These are phyloP conservation scores for Aethes cnicana DNA, from an alignment of 2,888 invertebrate genomes.

Conservation along the genomic window DNA sequence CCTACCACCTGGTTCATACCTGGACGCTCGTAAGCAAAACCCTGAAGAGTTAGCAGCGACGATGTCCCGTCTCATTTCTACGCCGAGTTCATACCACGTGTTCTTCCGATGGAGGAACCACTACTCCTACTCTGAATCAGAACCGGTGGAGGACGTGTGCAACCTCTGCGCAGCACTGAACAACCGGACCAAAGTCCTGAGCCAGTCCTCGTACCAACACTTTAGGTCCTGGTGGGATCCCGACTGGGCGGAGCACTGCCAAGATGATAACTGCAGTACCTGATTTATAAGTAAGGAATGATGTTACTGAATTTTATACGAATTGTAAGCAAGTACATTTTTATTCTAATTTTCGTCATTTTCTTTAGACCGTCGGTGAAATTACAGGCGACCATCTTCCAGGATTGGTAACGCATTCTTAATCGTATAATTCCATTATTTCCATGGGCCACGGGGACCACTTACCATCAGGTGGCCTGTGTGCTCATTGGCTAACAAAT, in stretches of 20 bases:
- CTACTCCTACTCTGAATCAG: slow-evolving; percentile 50
- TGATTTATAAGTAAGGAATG: not conserved
- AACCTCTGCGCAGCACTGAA: slow-evolving; percentile 58
- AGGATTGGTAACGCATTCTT: too few relatives aligned
- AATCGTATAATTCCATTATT: too few relatives aligned
- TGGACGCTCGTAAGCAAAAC: slow-evolving; percentile 48
- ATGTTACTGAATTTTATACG: too few relatives aligned
- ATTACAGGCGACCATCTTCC: too few relatives aligned
- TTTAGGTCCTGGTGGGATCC: slow-evolving; percentile 66
- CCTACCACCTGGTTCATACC: slow-evolving; percentile 66
- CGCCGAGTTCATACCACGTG: slow-evolving; percentile 47
- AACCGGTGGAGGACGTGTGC: slow-evolving; percentile 51
- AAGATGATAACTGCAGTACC: slow-evolving; percentile 11
- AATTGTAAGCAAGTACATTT: too few relatives aligned
- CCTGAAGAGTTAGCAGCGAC: slow-evolving; percentile 47
- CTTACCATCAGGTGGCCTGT: too few relatives aligned
- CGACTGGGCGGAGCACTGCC: slow-evolving; percentile 33
- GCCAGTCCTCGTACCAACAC: slow-evolving; percentile 43
- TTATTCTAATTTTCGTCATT: too few relatives aligned
- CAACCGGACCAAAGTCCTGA: slow-evolving; percentile 40
- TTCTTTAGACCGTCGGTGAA: too few relatives aligned
- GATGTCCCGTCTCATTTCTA: slow-evolving; percentile 49
- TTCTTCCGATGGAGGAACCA: slow-evolving; percentile 59
- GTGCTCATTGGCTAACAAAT: too few relatives aligned
- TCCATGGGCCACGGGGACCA: too few relatives aligned